Evolutionary conservation across 1,140 invertebrate species (phyloP), one percentile per base, ranked within the genome.

Genomic region (Frieseomelitta varia): DNA sequence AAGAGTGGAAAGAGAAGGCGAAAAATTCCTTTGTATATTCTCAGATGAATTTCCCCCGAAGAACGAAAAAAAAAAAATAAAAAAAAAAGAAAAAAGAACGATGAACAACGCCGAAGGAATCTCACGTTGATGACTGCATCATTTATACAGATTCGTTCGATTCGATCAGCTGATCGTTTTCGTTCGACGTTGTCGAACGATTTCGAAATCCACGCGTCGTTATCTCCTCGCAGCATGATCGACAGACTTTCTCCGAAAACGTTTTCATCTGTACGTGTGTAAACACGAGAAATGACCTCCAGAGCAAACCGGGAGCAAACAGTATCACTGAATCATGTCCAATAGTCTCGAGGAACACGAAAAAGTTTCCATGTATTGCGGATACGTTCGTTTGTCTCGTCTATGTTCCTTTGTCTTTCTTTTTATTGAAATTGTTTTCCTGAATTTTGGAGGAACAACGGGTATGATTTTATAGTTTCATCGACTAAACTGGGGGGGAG

Each of bases 201-300:
- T 68, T 82, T 77, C 63, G 63, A 82, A 76, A 82, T 12, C 63
- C 56, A 6, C 24, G 63, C 72, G 74, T 19, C 14, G 56, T 47
- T 77, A 82, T 82, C 81, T 82, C 73, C 17, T 3, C n/a, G 34
- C 72, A 76, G 34, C 58, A 67, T 68, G 72, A 76, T 76, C 80
- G 72, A 47, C 72, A 19, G 34, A n/a, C 30, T 68, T 82, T 68
- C 81, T 77, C 63, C 51, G 73, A 82, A 82, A 82, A 82, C 73
- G 21, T 14, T n/a, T n/a, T 77, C 73, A 82, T 82, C 81, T 82
- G 73, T 19, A 34, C 4, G 81, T 15, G 81, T 82, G 81, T 82
- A 82, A 82, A 82, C 81, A 82, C 63, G 30, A 68, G 73, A 56
- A 67, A 51, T 56, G 81, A 77, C 81, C 81, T 82, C 61, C 69